A percentile compares a stretch with the other conserved stretches of the same genome.
These are phyloP conservation scores for Erythrolamprus reginae DNA, from an alignment of 2,113 vertebrate species.

Conservation along the genomic window DNA sequence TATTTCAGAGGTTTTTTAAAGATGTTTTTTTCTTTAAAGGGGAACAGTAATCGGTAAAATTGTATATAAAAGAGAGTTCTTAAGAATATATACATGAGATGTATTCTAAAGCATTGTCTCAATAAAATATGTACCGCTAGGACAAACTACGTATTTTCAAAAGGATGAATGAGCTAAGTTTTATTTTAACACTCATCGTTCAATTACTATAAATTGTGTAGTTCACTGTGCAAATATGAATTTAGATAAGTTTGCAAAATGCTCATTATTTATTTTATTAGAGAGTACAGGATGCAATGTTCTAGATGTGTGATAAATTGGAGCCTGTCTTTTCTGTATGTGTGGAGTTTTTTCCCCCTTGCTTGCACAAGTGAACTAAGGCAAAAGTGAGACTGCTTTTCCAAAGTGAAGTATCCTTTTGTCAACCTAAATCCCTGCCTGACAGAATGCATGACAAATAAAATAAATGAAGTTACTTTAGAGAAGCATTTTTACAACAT, in stretches of 20 bases:
- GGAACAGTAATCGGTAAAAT: not conserved
- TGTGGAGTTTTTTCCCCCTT: not conserved
- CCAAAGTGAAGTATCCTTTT: slow-evolving; percentile 6
- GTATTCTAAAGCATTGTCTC: slow-evolving; percentile 29
- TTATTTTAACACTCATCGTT: slow-evolving; percentile 46
- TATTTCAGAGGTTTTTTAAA: not conserved
- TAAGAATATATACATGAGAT: slow-evolving; percentile 36
- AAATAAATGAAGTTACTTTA: slow-evolving; percentile 7
- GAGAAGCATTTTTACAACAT: slow-evolving; percentile 15
- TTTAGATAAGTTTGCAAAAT: slow-evolving; percentile 25
- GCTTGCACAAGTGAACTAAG: slow-evolving; percentile 16
- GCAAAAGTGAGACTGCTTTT: not conserved
- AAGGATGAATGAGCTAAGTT: not conserved
- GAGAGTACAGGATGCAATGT: slow-evolving; percentile 15
- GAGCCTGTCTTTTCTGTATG: slow-evolving; percentile 3
- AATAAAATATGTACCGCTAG: slow-evolving; percentile 21
- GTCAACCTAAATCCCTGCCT: slow-evolving; percentile 35
- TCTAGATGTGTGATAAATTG: slow-evolving; percentile 17
- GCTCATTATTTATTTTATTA: slow-evolving; percentile 32
- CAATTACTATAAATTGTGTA: slow-evolving; percentile 20
- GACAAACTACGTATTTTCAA: slow-evolving; percentile 36
- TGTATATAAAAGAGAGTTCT: not conserved
- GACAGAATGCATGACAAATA: not conserved
- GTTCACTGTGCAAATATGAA: slow-evolving; percentile 1
- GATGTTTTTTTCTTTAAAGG: slow-evolving; percentile 30